These are phyloP conservation scores for Kryptolebias marmoratus DNA, from an alignment of 2,113 vertebrate species.

Conservation along the genomic window DNA sequence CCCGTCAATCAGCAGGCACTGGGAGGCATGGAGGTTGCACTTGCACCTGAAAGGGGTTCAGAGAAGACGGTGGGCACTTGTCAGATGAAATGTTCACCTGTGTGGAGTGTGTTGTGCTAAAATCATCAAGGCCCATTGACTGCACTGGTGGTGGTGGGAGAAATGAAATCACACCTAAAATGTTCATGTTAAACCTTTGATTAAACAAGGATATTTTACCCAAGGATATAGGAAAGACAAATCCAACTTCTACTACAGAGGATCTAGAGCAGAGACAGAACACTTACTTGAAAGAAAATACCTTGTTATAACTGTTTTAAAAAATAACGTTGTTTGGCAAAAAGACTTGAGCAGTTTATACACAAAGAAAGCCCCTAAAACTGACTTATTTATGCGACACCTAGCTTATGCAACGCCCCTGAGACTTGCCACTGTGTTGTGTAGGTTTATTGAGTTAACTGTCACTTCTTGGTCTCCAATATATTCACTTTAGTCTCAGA, in stretches of 20 bases:
- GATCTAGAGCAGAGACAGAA: not conserved
- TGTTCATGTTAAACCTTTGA: too few relatives aligned
- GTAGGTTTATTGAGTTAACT: slow-evolving; percentile 9
- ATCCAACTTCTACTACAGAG: not conserved
- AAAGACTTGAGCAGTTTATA: not conserved
- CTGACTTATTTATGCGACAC: not conserved
- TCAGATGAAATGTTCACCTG: slow-evolving; percentile 6
- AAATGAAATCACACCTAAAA: slow-evolving; percentile 18
- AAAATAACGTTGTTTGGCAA: not conserved
- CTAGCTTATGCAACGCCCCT: not conserved
- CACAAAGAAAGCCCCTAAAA: slow-evolving; percentile 11
- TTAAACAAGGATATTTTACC: slow-evolving; percentile 3
- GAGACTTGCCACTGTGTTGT: slow-evolving; percentile 10
- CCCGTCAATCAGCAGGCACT: slow-evolving; percentile 90
- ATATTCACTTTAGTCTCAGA: slow-evolving; percentile 26
- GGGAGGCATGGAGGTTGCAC: slow-evolving; percentile 95
- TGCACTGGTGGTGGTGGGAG: not conserved
- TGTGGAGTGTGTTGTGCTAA: slow-evolving; percentile 3
- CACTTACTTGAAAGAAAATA: not conserved
- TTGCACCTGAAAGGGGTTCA: slow-evolving; percentile 88
- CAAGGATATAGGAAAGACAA: not conserved
- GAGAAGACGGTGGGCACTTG: slow-evolving; percentile 12
- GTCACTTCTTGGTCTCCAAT: slow-evolving; percentile 15
- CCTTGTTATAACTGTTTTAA: not conserved
- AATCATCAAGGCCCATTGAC: not conserved